phyloP scores from a whole-genome alignment of 2,888 invertebrate species.

The Thyatira batis region DNA sequence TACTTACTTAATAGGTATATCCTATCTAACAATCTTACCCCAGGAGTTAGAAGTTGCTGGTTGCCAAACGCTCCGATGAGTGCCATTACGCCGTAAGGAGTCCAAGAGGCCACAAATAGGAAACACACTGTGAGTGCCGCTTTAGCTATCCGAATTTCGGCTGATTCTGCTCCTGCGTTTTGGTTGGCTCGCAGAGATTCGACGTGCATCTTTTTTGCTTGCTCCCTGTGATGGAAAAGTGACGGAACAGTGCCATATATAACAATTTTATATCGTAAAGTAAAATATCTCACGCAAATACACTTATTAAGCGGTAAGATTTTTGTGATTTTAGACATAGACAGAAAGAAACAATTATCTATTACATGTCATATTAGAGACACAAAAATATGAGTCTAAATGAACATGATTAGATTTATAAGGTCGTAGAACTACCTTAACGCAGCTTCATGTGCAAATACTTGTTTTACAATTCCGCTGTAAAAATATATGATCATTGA shows the following conservation, averaged over 20 bases:
- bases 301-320: too few relatives aligned
- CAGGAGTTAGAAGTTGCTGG: slow-evolving; percentile 87
- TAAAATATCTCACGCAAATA: too few relatives aligned
- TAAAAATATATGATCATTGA: slow-evolving; percentile 90
- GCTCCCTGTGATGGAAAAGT: slow-evolving; percentile 47
- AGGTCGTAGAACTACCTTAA: slow-evolving; percentile 69
- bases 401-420: too few relatives aligned
- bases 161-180: slow-evolving; percentile 86
- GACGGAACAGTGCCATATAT: too few relatives aligned
- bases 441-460: slow-evolving; percentile 93
- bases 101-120: slow-evolving; percentile 93
- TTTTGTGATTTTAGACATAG: too few relatives aligned
- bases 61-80: slow-evolving; percentile 92
- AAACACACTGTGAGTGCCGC: slow-evolving; percentile 94
- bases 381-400: too few relatives aligned
- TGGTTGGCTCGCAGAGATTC: slow-evolving; percentile 90
- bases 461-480: slow-evolving; percentile 93
- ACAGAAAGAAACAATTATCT: too few relatives aligned
- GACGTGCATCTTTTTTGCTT: slow-evolving; percentile 95
- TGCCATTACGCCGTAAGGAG: slow-evolving; percentile 92
- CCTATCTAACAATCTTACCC: slow-evolving; percentile 70
- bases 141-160: slow-evolving; percentile 93
- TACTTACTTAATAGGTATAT: too few relatives aligned
- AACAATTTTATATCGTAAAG: too few relatives aligned
- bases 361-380: too few relatives aligned